Evolutionary conservation across 2,888 invertebrate genomes (phyloP).

Genomic region (Leptopilina syphax): DNA sequence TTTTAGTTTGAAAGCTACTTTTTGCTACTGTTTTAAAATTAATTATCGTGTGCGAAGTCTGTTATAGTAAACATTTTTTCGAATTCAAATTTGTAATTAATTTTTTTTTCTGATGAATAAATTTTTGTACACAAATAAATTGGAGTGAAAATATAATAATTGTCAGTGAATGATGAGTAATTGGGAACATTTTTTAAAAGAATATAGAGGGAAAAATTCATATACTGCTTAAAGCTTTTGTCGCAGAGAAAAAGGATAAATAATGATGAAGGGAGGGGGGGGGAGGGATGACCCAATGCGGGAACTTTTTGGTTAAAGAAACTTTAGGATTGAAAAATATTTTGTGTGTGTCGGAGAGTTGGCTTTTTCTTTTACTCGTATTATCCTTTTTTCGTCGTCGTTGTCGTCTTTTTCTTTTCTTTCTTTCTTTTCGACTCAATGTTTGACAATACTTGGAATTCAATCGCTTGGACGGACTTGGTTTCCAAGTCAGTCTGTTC

Average conservation of each 20-base stretch:
- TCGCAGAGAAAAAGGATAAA: not conserved
- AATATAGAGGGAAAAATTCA: not conserved
- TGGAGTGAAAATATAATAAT: too few relatives aligned
- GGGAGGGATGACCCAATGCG: slow-evolving; percentile 1
- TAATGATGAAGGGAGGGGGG: not conserved
- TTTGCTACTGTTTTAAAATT: too few relatives aligned
- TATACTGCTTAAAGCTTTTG: not conserved
- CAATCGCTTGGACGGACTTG: slow-evolving; percentile 20
- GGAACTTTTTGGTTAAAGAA: slow-evolving; percentile 11
- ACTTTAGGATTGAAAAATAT: slow-evolving; percentile 30
- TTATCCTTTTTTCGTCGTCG: not conserved
- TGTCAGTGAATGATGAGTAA: too few relatives aligned
- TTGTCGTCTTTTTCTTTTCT: not conserved
- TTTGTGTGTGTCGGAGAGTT: slow-evolving; percentile 10
- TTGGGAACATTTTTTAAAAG: too few relatives aligned
- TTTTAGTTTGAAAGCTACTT: too few relatives aligned
- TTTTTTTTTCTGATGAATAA: too few relatives aligned
- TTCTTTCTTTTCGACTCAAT: not conserved
- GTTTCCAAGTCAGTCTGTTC: slow-evolving; percentile 7
- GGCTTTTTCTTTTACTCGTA: not conserved
- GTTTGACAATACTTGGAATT: slow-evolving; percentile 34
- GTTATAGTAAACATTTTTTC: too few relatives aligned
- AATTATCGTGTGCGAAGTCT: too few relatives aligned
- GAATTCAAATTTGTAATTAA: too few relatives aligned
- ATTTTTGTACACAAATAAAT: too few relatives aligned